phyloP scores from a whole-genome alignment of 2,888 invertebrate genomes.

The Nudaria mundana region DNA sequence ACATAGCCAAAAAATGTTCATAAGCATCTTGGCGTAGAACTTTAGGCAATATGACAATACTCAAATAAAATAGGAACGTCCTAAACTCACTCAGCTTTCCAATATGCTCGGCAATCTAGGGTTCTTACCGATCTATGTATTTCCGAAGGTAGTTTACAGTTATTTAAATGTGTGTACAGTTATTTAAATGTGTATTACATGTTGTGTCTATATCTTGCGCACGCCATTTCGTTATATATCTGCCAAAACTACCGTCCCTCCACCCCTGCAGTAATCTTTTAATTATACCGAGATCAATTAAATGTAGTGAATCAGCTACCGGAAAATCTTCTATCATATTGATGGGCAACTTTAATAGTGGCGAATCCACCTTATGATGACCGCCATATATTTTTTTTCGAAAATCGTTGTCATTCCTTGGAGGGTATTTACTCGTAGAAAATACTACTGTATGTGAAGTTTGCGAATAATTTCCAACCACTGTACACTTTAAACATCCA shows the following conservation, averaged over 20 bases:
- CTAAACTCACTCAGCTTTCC: constrained; percentile 21
- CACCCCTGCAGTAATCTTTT: constrained; percentile 11
- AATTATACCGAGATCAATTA: constrained; percentile 30
- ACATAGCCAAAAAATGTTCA: constrained; percentile 4
- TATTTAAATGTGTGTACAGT: too few species aligned
- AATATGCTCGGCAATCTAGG: constrained; percentile 13
- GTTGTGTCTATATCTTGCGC: neutral
- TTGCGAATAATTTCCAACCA: constrained; percentile 22
- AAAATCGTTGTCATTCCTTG: constrained; percentile 24
- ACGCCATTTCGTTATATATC: neutral
- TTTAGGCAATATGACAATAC: constrained; percentile 2
- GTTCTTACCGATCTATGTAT: constrained; percentile 23
- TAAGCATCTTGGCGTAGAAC: neutral
- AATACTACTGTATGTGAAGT: constrained; percentile 16
- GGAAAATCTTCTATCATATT: constrained; percentile 32
- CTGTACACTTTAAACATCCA: too few species aligned
- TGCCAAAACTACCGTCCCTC: constrained; percentile 4
- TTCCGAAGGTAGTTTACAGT: constrained; percentile 11
- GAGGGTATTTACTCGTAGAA: neutral
- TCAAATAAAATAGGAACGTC: constrained; percentile 17
- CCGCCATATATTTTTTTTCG: constrained; percentile 20
- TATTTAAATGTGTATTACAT: neutral
- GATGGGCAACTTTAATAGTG: constrained; percentile 19
- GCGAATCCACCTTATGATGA: constrained; percentile 28
- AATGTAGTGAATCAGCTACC: constrained; percentile 27